Conservation (phyloP, 2,113 vertebrate species). For the Dipodomys merriami region DNA sequence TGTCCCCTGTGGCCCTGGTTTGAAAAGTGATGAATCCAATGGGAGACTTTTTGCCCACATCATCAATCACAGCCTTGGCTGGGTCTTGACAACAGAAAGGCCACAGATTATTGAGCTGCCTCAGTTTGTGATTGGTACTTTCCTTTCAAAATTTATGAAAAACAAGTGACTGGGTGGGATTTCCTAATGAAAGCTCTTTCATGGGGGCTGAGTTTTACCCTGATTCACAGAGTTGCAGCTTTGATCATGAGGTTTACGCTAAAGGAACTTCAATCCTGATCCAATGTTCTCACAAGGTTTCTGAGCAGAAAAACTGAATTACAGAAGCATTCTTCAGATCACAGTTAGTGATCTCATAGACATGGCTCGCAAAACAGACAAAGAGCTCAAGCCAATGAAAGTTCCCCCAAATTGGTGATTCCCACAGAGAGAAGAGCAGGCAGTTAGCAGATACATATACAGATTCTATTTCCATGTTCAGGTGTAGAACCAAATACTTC, state of each 20-base stretch:
- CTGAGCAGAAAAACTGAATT: background rate
- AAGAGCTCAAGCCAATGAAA: background rate
- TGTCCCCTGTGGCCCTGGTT: constrained; percentile 7
- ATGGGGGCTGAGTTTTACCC: constrained; percentile 39
- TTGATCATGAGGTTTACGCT: background rate
- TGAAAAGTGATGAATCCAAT: constrained; percentile 33
- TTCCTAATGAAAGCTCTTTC: constrained; percentile 75
- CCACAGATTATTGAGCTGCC: constrained; percentile 47
- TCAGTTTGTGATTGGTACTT: constrained; percentile 6
- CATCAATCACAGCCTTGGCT: constrained; percentile 66
- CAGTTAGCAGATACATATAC: background rate
- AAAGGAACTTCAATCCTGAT: background rate
- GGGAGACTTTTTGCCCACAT: background rate
- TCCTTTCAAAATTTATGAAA: constrained; percentile 69
- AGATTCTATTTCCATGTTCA: background rate
- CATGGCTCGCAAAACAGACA: background rate
- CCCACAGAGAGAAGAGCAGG: background rate
- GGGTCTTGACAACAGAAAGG: constrained; percentile 57
- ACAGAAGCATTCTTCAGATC: background rate
- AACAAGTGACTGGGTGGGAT: constrained; percentile 68
- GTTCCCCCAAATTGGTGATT: background rate
- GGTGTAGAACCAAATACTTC: background rate
- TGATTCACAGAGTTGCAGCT: background rate
- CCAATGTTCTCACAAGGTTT: background rate
- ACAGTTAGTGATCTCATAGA: background rate